Evolutionary conservation across 2,113 vertebrate species (phyloP).

Genomic region (Sander vitreus): DNA sequence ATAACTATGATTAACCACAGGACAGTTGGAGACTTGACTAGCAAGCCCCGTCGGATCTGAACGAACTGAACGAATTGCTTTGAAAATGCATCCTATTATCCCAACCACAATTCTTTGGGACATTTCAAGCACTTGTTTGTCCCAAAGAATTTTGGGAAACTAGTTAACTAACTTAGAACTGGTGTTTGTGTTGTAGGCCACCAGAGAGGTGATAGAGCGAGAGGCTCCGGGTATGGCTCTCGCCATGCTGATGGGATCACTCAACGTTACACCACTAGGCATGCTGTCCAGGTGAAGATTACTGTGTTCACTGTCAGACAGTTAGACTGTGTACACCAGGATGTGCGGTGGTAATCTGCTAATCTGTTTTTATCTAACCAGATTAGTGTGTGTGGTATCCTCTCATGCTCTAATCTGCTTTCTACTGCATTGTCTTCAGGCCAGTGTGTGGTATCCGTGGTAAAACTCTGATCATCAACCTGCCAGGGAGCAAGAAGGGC

Average conservation of each 20-base stretch:
- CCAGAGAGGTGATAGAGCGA: slow-evolving; percentile 98
- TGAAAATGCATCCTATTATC: no score
- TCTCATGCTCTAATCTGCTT: slow-evolving; percentile 10
- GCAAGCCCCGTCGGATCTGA: no score
- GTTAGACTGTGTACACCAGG: not conserved
- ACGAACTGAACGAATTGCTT: not conserved
- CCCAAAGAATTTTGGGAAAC: no score
- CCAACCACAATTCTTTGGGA: not conserved
- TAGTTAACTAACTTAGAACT: not conserved
- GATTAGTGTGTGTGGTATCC: not conserved
- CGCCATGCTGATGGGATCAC: slow-evolving; percentile 99
- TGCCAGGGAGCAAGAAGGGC: slow-evolving; percentile 99
- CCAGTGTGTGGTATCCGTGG: slow-evolving; percentile 99
- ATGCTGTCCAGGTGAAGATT: slow-evolving; percentile 97
- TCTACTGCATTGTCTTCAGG: slow-evolving; percentile 80
- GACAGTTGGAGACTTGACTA: not conserved
- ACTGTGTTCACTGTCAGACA: not conserved
- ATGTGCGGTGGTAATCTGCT: not conserved
- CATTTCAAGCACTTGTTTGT: no score
- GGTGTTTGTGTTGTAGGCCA: slow-evolving; percentile 88
- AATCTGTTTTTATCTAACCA: slow-evolving; percentile 27
- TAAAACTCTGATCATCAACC: slow-evolving; percentile 99
- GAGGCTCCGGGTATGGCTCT: slow-evolving; percentile 98
- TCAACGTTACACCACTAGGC: slow-evolving; percentile 97
- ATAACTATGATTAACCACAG: not conserved